These are phyloP conservation scores for Cheiracanthium punctorium DNA, from an alignment of 2,888 invertebrate genomes.

Conservation along the genomic window DNA sequence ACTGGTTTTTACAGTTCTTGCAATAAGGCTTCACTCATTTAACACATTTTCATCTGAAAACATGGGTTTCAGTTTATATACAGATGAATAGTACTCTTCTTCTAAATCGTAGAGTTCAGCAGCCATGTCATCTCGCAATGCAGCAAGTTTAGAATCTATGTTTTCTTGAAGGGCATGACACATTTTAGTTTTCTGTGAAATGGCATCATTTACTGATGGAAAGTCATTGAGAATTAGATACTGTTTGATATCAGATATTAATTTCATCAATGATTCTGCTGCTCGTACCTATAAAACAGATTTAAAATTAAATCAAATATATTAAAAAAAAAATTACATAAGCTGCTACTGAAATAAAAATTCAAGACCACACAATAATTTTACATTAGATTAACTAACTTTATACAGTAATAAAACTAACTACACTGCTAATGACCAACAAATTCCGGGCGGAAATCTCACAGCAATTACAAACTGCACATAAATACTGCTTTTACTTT, in stretches of 20 bases:
- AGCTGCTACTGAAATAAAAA: not conserved
- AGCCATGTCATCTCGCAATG: conserved; percentile 94
- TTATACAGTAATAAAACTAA: not conserved
- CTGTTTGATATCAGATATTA: conserved; percentile 98
- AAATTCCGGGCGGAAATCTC: too few relatives aligned
- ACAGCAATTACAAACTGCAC: too few relatives aligned
- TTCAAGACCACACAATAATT: not conserved
- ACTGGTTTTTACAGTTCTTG: too few relatives aligned
- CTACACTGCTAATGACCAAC: not conserved
- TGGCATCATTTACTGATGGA: conserved; percentile 97
- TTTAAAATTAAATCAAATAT: not conserved
- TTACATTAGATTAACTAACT: too few relatives aligned
- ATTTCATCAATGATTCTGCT: conserved; percentile 96
- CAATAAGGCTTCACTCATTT: conserved; percentile 9
- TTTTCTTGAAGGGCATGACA: conserved; percentile 93
- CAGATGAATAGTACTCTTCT: conserved; percentile 87
- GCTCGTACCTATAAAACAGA: conserved; percentile 84
- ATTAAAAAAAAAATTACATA: conserved; percentile 14
- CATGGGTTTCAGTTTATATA: conserved; percentile 56
- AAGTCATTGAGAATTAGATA: conserved; percentile 98
- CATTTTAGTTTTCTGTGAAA: conserved; percentile 90
- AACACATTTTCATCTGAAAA: conserved; percentile 51
- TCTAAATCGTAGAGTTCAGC: conserved; percentile 93
- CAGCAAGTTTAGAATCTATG: conserved; percentile 94
- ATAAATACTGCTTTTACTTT: too few relatives aligned